These are phyloP conservation scores for Agapornis roseicollis DNA, from an alignment of 2,113 vertebrate species.

Conservation along the genomic window DNA sequence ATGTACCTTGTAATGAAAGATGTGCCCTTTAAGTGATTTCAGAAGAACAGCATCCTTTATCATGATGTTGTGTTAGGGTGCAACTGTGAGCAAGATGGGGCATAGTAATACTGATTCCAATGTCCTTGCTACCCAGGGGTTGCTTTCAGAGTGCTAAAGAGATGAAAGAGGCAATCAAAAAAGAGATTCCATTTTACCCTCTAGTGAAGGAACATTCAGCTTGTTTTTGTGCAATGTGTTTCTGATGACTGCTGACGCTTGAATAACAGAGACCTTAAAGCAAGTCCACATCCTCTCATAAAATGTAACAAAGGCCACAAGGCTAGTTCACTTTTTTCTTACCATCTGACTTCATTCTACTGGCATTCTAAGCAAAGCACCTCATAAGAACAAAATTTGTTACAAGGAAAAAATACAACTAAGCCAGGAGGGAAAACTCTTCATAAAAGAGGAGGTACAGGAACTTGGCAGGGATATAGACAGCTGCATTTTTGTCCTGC, in stretches of 20 bases:
- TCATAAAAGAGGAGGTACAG: conserved; percentile 7
- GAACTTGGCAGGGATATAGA: conserved; percentile 34
- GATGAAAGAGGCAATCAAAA: conserved; percentile 55
- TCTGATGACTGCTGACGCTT: conserved; percentile 32
- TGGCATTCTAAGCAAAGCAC: not conserved
- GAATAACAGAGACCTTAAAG: conserved; percentile 36
- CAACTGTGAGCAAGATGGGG: conserved; percentile 19
- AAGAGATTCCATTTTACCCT: conserved; percentile 32
- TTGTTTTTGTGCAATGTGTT: conserved; percentile 22
- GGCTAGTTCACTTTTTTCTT: not conserved
- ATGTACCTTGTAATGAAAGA: conserved; percentile 31
- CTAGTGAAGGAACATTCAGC: not conserved
- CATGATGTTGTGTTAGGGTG: not conserved
- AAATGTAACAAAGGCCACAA: not conserved
- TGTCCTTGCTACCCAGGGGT: not conserved
- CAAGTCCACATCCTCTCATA: not conserved
- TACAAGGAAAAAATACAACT: not conserved
- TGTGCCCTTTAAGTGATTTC: conserved; percentile 25
- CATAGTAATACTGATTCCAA: not conserved
- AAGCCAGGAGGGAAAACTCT: conserved; percentile 1
- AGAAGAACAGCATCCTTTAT: not conserved
- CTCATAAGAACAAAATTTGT: not conserved
- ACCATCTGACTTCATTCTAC: not conserved
- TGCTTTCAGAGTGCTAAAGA: conserved; percentile 13
- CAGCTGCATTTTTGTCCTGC: conserved; percentile 44